These are phyloP conservation scores for Otus scops DNA, from an alignment of 2,797 vertebrate species.

Conservation along the genomic window DNA sequence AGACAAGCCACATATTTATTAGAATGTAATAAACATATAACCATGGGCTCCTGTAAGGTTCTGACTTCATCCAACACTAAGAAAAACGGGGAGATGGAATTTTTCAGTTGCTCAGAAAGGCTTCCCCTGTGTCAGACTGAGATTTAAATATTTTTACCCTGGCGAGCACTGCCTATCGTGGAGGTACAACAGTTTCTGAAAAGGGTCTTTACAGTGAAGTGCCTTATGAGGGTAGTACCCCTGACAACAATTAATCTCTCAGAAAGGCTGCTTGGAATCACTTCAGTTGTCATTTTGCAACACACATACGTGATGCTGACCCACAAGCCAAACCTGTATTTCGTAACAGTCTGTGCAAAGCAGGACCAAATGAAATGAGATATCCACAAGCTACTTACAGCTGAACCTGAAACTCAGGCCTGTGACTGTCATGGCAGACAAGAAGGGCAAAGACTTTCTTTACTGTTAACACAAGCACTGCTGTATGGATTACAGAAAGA, in stretches of 20 bases:
- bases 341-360: background rate
- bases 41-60: background rate
- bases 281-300: background rate
- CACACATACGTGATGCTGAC: background rate
- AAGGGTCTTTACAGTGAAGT: background rate
- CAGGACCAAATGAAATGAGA: background rate
- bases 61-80: background rate
- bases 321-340: background rate
- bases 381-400: background rate
- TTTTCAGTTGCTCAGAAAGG: background rate
- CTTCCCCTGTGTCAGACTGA: background rate
- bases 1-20: background rate
- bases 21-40: background rate
- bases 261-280: background rate
- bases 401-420: background rate
- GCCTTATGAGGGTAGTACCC: background rate
- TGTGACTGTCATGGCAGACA: background rate
- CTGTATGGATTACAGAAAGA: background rate
- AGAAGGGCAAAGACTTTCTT: background rate
- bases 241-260: fast-evolving
- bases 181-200: background rate
- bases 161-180: background rate
- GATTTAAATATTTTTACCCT: background rate
- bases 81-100: background rate
- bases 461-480: background rate